Evolutionary conservation across 2,888 invertebrate genomes (phyloP).

Genomic region (Lampropteryx suffumata): DNA sequence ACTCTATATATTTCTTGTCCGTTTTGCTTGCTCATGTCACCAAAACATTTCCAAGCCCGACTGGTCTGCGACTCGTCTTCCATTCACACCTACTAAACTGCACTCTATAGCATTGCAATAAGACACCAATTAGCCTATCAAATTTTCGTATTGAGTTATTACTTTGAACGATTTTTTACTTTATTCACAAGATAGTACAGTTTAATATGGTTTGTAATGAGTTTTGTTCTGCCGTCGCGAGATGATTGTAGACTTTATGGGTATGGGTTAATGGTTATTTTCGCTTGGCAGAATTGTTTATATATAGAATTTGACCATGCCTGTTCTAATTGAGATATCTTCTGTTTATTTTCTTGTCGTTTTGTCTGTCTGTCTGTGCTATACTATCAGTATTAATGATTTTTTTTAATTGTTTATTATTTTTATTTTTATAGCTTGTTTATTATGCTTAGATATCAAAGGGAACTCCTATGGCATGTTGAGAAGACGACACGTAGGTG

Average conservation of each 20-base stretch:
- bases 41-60: slow-evolving; percentile 78
- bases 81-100: slow-evolving; percentile 23
- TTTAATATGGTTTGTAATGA: slow-evolving; percentile 15
- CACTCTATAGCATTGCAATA: slow-evolving; percentile 25
- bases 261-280: slow-evolving; percentile 28
- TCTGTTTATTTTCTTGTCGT: slow-evolving; percentile 57
- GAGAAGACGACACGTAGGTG: neutral
- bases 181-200: slow-evolving; percentile 12
- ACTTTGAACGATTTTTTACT: slow-evolving; percentile 31
- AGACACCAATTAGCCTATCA: slow-evolving; percentile 37
- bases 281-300: slow-evolving; percentile 32
- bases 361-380: slow-evolving; percentile 59
- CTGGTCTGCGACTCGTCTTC: slow-evolving; percentile 45
- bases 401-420: slow-evolving; percentile 7
- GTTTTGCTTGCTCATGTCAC: slow-evolving; percentile 75
- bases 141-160: slow-evolving; percentile 37
- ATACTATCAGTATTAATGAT: slow-evolving; percentile 23
- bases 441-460: slow-evolving; percentile 15
- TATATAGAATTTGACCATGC: slow-evolving; percentile 62
- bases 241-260: slow-evolving; percentile 7
- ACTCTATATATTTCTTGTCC: slow-evolving; percentile 51
- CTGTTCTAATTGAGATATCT: slow-evolving; percentile 78
- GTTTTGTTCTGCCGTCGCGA: slow-evolving; percentile 18
- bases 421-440: slow-evolving; percentile 8
- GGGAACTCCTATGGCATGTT: slow-evolving; percentile 2